Evolutionary conservation across 2,888 invertebrate species (phyloP).

Genomic region (Galerucella calmariensis): DNA sequence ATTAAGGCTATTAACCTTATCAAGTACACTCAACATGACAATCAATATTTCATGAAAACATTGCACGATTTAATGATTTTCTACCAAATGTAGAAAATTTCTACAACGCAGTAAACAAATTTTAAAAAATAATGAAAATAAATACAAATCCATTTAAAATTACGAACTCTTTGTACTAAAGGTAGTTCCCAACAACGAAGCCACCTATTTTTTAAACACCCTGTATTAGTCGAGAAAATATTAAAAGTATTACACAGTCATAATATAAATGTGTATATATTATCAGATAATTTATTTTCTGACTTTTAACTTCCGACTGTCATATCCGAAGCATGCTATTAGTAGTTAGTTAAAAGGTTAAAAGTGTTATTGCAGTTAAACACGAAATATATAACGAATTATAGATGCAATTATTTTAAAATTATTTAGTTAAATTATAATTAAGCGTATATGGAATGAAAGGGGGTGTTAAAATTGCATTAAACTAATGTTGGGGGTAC

Average conservation of each 20-base stretch:
- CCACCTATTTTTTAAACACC: no score
- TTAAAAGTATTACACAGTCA: no score
- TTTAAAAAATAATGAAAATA: neutral
- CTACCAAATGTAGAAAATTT: neutral
- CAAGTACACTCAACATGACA: neutral
- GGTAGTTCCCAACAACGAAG: no score
- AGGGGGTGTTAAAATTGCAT: no score
- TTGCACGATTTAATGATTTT: neutral
- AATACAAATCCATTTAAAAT: neutral
- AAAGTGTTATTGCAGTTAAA: neutral
- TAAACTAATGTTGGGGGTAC: no score
- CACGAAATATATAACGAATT: neutral
- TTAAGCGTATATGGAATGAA: no score
- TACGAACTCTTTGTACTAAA: neutral
- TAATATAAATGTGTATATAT: no score
- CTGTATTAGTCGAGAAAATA: no score
- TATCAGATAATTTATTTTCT: neutral
- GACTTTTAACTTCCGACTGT: neutral
- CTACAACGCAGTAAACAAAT: neutral
- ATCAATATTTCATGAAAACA: constrained; percentile 2
- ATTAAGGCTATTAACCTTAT: constrained; percentile 5
- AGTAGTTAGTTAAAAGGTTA: neutral
- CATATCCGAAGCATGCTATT: neutral
- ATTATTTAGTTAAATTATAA: no score
- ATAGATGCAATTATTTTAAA: constrained; percentile 24